phyloP scores from a whole-genome alignment of 2,888 invertebrate genomes.

The Cyaniris semiargus region DNA sequence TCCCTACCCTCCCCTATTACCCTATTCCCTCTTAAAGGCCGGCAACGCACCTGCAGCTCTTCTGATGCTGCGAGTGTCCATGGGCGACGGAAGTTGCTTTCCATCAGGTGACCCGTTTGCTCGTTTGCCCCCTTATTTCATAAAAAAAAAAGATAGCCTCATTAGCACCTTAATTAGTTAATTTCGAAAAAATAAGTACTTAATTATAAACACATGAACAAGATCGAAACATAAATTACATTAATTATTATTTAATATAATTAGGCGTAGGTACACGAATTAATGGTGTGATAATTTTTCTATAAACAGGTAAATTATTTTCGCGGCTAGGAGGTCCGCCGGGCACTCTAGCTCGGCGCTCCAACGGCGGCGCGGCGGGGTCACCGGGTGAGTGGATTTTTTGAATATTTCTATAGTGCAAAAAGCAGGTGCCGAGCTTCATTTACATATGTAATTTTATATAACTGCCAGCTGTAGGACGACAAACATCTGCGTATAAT shows the following conservation, averaged over 20 bases:
- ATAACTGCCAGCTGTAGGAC: conserved; percentile 37
- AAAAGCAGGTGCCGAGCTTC: conserved; percentile 37
- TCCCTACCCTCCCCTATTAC: too few relatives aligned
- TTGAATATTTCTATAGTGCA: conserved; percentile 23
- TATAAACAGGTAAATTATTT: conserved; percentile 20
- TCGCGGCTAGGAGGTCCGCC: background rate
- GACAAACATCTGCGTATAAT: conserved; percentile 37
- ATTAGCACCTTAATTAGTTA: conserved; percentile 13
- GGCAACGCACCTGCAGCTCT: too few relatives aligned
- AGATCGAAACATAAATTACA: conserved; percentile 28
- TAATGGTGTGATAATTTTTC: conserved; percentile 23
- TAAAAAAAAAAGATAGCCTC: too few relatives aligned
- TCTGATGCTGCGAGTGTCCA: too few relatives aligned
- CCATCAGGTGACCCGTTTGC: too few relatives aligned
- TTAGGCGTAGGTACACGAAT: background rate
- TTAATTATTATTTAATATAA: conserved; percentile 22
- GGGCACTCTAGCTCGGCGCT: background rate
- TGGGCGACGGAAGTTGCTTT: too few relatives aligned
- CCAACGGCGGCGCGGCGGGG: background rate
- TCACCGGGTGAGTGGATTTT: conserved; percentile 1
- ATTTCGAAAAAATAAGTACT: conserved; percentile 20
- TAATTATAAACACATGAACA: conserved; percentile 28
- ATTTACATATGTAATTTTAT: conserved; percentile 32
- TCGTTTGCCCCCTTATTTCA: too few relatives aligned
- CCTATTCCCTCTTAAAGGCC: too few relatives aligned